phyloP scores from a whole-genome alignment of 2,888 invertebrate species.

The Protophormia terraenovae region DNA sequence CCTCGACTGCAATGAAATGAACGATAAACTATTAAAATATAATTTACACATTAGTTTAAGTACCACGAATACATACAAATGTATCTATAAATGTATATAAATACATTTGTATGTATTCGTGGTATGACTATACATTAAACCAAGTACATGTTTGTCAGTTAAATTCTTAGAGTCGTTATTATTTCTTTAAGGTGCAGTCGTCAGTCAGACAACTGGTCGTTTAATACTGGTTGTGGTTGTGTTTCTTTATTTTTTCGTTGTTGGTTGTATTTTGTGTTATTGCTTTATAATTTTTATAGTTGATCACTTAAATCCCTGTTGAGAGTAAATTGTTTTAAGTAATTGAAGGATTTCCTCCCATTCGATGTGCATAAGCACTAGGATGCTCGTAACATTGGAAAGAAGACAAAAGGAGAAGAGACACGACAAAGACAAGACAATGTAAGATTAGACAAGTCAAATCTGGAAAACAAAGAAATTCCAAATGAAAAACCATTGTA shows the following conservation, averaged over 20 bases:
- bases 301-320: constrained; percentile 64
- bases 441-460: constrained; percentile 43
- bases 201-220: constrained; percentile 7
- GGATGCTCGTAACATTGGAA: neutral
- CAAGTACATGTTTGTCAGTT: neutral
- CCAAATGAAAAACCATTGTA: constrained; percentile 4
- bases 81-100: neutral
- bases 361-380: constrained; percentile 37
- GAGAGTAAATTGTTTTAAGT: constrained; percentile 67
- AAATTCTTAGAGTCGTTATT: neutral
- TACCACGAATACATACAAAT: neutral
- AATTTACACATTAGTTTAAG: neutral
- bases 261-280: too few relatives aligned
- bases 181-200: neutral
- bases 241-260: neutral
- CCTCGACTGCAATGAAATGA: constrained; percentile 73
- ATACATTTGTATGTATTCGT: neutral
- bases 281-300: constrained; percentile 55
- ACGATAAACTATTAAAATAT: neutral
- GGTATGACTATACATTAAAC: neutral
- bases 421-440: constrained; percentile 29
- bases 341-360: constrained; percentile 67
- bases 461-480: constrained; percentile 29
- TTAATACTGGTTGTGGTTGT: neutral
- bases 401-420: constrained; percentile 10